Evolutionary conservation across 2,113 vertebrate species (phyloP).

Genomic region (Lampris megalopsis): DNA sequence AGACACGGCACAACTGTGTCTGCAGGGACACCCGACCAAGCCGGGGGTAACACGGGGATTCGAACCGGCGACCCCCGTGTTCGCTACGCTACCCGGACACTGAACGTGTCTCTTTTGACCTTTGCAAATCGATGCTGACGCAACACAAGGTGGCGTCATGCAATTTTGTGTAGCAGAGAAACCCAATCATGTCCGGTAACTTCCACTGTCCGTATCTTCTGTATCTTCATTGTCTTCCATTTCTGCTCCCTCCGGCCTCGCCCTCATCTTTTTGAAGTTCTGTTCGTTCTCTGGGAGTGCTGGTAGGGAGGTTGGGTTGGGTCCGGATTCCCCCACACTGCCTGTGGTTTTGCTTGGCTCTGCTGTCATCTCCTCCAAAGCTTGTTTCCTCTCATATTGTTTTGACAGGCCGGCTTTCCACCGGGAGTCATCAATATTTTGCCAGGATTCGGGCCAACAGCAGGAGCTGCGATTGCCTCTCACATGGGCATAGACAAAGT

Average conservation of each 20-base stretch:
- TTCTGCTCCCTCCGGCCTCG: constrained; percentile 47
- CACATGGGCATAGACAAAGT: constrained; percentile 98
- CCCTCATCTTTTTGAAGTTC: constrained; percentile 75
- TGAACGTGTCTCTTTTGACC: too few relatives aligned
- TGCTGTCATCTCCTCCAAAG: constrained; percentile 78
- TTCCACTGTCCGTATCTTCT: constrained; percentile 54
- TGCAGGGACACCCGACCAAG: too few relatives aligned
- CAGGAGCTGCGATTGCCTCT: constrained; percentile 93
- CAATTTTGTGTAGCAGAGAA: constrained; percentile 35
- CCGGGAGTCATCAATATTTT: constrained; percentile 99
- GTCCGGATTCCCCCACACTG: constrained; percentile 75
- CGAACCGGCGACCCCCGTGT: too few relatives aligned
- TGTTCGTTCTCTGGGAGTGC: constrained; percentile 60
- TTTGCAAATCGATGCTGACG: background rate
- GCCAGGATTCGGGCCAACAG: constrained; percentile 96
- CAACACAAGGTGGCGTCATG: constrained; percentile 26
- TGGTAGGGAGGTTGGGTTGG: constrained; percentile 76
- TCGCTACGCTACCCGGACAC: too few relatives aligned
- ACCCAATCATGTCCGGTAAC: constrained; percentile 41
- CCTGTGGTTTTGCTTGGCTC: constrained; percentile 77
- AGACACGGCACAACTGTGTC: too few relatives aligned
- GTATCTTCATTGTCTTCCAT: constrained; percentile 14
- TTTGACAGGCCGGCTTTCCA: constrained; percentile 97
- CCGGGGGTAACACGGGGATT: too few relatives aligned
- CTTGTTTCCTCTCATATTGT: constrained; percentile 84